A percentile compares a stretch with the other conserved stretches of the same genome.
phyloP scores from a whole-genome alignment of 1,140 invertebrate species.

The Atta colombica region DNA sequence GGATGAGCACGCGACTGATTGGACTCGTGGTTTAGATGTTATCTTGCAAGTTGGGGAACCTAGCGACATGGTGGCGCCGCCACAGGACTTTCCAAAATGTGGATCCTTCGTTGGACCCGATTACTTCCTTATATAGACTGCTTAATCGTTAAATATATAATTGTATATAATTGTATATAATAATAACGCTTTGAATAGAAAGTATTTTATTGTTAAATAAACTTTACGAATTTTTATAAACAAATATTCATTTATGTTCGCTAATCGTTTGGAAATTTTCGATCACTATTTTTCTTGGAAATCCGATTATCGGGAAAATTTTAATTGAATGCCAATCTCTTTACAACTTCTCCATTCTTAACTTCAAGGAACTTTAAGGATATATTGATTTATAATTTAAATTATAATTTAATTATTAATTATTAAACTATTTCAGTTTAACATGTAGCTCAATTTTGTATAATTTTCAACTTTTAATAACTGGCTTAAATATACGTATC shows the following conservation, averaged over 20 bases:
- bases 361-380: constrained; percentile 15
- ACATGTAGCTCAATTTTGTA: background rate
- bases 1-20: constrained; percentile 88
- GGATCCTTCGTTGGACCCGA: constrained; percentile 87
- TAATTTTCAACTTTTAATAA: constrained; percentile 20
- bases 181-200: background rate
- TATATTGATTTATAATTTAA: background rate
- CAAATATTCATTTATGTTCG: constrained; percentile 9
- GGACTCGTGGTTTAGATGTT: constrained; percentile 87
- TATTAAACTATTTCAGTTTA: background rate
- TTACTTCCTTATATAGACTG: constrained; percentile 86
- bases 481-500: background rate
- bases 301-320: background rate
- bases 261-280: background rate
- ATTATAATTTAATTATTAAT: background rate
- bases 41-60: constrained; percentile 87
- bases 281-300: background rate
- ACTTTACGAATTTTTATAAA: constrained; percentile 27
- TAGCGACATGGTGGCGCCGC: constrained; percentile 82
- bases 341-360: background rate
- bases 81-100: constrained; percentile 86
- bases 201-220: background rate
- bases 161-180: constrained; percentile 82
- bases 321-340: constrained; percentile 11
- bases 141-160: constrained; percentile 26